Conservation (phyloP, 2,888 invertebrate species). For the Calameuta pallipes region DNA sequence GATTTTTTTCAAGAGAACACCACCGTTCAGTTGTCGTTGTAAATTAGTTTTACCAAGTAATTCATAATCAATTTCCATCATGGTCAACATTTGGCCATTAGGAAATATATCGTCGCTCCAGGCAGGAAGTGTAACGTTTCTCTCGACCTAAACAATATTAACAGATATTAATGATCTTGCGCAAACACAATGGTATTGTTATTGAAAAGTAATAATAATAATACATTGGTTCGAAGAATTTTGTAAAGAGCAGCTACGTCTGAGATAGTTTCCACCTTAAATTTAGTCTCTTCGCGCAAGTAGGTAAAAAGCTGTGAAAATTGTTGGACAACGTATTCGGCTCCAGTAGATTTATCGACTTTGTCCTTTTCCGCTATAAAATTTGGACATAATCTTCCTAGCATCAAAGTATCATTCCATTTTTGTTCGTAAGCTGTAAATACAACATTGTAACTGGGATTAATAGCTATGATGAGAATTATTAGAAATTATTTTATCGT, state of each 20-base stretch:
- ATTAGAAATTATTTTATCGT: neutral
- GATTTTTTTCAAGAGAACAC: slow-evolving; percentile 26
- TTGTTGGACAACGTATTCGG: too few relatives aligned
- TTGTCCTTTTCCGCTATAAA: slow-evolving; percentile 22
- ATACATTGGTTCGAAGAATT: too few relatives aligned
- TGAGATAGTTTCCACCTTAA: too few relatives aligned
- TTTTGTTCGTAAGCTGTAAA: slow-evolving; percentile 27
- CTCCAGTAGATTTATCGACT: slow-evolving; percentile 26
- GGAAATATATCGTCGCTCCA: slow-evolving; percentile 10
- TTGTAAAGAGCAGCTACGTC: too few relatives aligned
- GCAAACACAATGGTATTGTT: too few relatives aligned
- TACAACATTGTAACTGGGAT: neutral
- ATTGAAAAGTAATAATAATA: too few relatives aligned
- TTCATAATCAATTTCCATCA: slow-evolving; percentile 4
- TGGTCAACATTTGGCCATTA: slow-evolving; percentile 4
- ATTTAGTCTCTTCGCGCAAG: too few relatives aligned
- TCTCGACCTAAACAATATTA: neutral
- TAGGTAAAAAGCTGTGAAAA: too few relatives aligned
- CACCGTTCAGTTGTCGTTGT: slow-evolving; percentile 8
- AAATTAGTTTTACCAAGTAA: neutral
- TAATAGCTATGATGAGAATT: neutral
- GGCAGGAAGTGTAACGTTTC: slow-evolving; percentile 1
- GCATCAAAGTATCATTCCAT: slow-evolving; percentile 30
- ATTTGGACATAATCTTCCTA: slow-evolving; percentile 36
- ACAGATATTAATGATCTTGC: too few relatives aligned